Conservation (phyloP, 2,113 vertebrate species). For the mouse (Mus musculus) region DNA sequence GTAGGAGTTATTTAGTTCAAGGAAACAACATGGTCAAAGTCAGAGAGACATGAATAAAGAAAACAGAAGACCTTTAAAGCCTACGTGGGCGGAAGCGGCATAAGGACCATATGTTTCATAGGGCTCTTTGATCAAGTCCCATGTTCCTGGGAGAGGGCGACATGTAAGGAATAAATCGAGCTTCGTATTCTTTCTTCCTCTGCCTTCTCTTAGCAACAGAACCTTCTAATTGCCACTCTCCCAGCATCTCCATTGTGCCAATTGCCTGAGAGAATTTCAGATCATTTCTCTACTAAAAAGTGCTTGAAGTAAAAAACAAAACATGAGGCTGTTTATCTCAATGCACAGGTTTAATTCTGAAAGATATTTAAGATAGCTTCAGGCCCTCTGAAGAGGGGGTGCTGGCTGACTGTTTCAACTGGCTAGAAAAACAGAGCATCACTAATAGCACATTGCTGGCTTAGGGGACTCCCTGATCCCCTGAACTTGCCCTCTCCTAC, state of each 20-base stretch:
- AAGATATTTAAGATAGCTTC: slow-evolving; percentile 10
- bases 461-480: neutral
- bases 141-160: neutral
- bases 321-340: slow-evolving; percentile 44
- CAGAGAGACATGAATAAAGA: neutral
- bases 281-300: slow-evolving; percentile 39
- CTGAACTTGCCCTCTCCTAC: neutral
- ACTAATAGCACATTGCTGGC: neutral
- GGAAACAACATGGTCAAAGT: neutral
- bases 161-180: neutral
- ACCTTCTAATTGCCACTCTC: neutral
- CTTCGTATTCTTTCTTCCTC: neutral
- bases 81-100: neutral
- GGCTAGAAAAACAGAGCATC: slow-evolving; percentile 40
- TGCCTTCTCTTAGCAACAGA: neutral
- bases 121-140: neutral
- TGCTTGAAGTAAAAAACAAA: slow-evolving; percentile 27
- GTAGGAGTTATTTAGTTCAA: neutral
- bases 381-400: neutral
- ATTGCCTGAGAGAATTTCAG: neutral
- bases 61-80: neutral
- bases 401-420: neutral
- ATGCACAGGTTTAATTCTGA: slow-evolving; percentile 13
- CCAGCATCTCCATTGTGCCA: neutral
- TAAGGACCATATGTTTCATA: neutral